Conservation (phyloP, 2,888 invertebrate species). For the Sycophila texana region DNA sequence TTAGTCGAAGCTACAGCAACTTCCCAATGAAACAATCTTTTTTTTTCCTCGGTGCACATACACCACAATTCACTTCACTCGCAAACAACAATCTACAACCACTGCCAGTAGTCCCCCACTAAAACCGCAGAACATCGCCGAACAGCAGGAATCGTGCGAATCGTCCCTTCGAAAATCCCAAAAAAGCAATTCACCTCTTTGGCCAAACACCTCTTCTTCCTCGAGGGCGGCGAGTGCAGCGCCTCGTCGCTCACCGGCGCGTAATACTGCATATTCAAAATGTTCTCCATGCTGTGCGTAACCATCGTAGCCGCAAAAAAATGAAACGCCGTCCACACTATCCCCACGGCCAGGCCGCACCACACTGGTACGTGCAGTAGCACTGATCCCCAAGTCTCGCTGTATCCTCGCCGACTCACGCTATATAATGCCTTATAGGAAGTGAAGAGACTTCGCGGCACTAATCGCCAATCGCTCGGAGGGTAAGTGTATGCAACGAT, state of each 20-base stretch:
- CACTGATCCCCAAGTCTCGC: too few relatives aligned
- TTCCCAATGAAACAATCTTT: too few relatives aligned
- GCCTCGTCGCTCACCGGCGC: constrained; percentile 64
- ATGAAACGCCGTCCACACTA: too few relatives aligned
- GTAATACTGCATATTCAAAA: constrained; percentile 73
- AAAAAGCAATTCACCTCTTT: constrained; percentile 69
- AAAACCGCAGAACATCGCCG: too few relatives aligned
- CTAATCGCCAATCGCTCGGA: neutral
- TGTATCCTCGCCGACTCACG: neutral
- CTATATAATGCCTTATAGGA: neutral
- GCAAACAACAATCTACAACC: too few relatives aligned
- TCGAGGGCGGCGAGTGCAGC: constrained; percentile 66
- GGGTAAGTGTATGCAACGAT: neutral
- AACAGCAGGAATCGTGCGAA: too few relatives aligned
- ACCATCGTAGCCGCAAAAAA: constrained; percentile 64
- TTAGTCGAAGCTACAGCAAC: too few relatives aligned
- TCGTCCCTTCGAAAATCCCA: neutral
- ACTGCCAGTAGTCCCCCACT: too few relatives aligned
- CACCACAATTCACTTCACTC: too few relatives aligned
- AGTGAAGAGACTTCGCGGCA: neutral
- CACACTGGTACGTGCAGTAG: neutral
- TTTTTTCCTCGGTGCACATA: too few relatives aligned
- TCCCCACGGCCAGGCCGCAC: neutral
- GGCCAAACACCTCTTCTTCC: constrained; percentile 70
- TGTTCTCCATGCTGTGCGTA: constrained; percentile 74